phyloP scores from a whole-genome alignment of 1,140 invertebrate species.

The Aporrectodea caliginosa region DNA sequence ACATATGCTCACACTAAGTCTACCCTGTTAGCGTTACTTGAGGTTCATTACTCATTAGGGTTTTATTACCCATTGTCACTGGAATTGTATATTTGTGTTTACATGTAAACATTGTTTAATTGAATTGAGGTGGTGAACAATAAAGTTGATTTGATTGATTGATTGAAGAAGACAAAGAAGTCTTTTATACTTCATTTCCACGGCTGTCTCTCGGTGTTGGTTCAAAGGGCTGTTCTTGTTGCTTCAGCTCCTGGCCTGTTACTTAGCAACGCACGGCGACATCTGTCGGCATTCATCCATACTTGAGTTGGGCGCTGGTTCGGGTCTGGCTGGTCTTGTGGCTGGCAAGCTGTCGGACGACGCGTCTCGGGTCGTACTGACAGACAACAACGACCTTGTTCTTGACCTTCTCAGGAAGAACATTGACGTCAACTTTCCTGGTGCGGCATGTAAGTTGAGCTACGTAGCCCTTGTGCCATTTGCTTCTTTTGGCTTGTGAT shows the following conservation, averaged over 20 bases:
- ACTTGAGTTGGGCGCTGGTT: constrained; percentile 18
- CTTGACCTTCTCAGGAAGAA: constrained; percentile 13
- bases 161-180: background rate
- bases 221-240: background rate
- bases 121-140: no score
- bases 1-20: no score
- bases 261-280: background rate
- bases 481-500: no score
- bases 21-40: background rate
- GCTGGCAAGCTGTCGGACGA: constrained; percentile 15
- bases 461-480: no score
- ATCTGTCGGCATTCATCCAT: background rate
- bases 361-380: constrained; percentile 7
- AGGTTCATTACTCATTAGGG: background rate
- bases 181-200: background rate
- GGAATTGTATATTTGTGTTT: no score
- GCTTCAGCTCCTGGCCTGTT: background rate
- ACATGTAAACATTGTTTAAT: no score
- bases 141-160: background rate
- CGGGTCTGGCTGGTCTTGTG: constrained; percentile 11
- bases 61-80: no score
- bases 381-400: constrained; percentile 16
- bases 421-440: constrained; percentile 6
- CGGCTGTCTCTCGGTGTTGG: background rate
- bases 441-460: no score